Evolutionary conservation across 1,140 invertebrate genomes (phyloP).

Genomic region (Lordiphosa clarofinis): DNA sequence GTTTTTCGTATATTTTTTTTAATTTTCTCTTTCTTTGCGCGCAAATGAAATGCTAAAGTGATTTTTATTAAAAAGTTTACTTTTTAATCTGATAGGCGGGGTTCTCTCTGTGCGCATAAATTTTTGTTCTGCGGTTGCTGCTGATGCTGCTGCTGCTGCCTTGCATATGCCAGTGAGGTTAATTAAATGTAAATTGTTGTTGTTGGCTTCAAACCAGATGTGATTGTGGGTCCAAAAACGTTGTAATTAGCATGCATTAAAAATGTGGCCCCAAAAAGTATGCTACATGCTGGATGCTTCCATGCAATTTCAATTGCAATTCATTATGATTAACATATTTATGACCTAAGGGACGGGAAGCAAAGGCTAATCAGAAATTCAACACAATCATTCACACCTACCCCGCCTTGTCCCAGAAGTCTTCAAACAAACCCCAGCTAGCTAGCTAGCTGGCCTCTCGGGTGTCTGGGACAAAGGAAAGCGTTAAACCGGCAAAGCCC

Average conservation of each 20-base stretch:
- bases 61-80: conserved; percentile 75
- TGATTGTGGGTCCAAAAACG: too few relatives aligned
- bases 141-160: neutral
- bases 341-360: conserved; percentile 26
- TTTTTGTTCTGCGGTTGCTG: conserved; percentile 27
- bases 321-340: conserved; percentile 71
- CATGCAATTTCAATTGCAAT: conserved; percentile 49
- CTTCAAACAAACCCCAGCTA: neutral
- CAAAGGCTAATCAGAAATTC: conserved; percentile 48
- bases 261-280: conserved; percentile 23
- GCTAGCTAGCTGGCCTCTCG: conserved; percentile 15
- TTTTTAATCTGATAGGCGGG: conserved; percentile 61
- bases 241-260: conserved; percentile 43
- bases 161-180: conserved; percentile 42
- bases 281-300: conserved; percentile 25
- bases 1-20: conserved; percentile 46
- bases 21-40: conserved; percentile 14
- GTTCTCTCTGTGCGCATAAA: conserved; percentile 31
- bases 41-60: conserved; percentile 70
- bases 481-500: conserved; percentile 44
- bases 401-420: conserved; percentile 24
- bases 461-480: conserved; percentile 30
- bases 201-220: neutral
- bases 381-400: conserved; percentile 71
- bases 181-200: conserved; percentile 64